phyloP scores from a whole-genome alignment of 2,888 invertebrate species.

The Frankliniella intonsa region DNA sequence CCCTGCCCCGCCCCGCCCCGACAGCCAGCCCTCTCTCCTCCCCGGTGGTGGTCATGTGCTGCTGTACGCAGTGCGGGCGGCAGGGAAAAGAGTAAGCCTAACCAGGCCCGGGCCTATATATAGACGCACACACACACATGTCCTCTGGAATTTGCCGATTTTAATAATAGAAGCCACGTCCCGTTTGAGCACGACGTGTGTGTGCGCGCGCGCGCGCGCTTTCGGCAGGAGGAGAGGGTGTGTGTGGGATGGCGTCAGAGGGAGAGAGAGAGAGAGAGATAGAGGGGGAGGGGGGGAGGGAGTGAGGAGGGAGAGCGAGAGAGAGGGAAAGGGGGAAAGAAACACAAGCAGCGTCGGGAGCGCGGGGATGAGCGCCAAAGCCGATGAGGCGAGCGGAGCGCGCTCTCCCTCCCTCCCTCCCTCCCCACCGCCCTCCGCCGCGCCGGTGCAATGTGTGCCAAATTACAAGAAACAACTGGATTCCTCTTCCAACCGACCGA shows the following conservation, averaged over 20 bases:
- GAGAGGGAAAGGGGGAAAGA: neutral
- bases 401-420: too few species aligned
- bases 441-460: too few species aligned
- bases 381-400: too few species aligned
- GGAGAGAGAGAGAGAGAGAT: too few species aligned
- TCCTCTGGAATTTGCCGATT: conserved; percentile 13
- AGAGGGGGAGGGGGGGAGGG: neutral
- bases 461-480: too few species aligned
- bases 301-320: neutral
- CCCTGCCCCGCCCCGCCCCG: neutral
- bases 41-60: neutral
- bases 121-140: neutral
- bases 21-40: neutral
- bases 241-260: neutral
- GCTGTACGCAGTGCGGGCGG: neutral
- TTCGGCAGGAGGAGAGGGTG: neutral
- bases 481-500: too few species aligned
- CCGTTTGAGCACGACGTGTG: conserved; percentile 12
- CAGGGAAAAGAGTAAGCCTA: neutral
- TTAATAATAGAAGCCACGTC: conserved; percentile 25
- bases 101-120: neutral
- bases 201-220: neutral
- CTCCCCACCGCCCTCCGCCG: too few species aligned
- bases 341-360: neutral
- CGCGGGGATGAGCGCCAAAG: too few species aligned